Conservation (phyloP, 1,140 invertebrate genomes). For the Drosophila serrata region DNA sequence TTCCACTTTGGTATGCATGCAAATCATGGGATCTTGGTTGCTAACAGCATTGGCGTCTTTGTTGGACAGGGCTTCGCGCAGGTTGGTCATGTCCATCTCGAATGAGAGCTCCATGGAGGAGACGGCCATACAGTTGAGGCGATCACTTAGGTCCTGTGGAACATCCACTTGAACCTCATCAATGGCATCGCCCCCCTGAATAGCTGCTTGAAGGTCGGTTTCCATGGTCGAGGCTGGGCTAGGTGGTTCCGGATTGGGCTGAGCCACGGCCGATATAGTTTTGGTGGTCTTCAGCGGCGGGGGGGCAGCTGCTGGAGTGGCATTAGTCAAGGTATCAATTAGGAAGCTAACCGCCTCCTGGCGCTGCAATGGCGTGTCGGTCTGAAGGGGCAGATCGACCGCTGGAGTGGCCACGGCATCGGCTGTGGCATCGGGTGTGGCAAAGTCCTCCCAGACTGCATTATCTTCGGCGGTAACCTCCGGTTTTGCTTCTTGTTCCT, state of each 20-base stretch:
- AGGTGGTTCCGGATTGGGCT: background rate
- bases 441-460: constrained; percentile 27
- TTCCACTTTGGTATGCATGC: constrained; percentile 59
- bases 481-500: background rate
- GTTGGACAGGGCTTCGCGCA: constrained; percentile 46
- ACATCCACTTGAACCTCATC: constrained; percentile 58
- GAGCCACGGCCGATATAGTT: constrained; percentile 13
- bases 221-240: background rate
- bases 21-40: constrained; percentile 39
- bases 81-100: constrained; percentile 79
- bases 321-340: background rate
- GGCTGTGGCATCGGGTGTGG: constrained; percentile 34
- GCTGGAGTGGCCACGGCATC: constrained; percentile 37
- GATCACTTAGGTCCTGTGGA: constrained; percentile 41
- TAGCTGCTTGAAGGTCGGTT: background rate
- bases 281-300: constrained; percentile 2
- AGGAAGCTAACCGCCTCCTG: constrained; percentile 19
- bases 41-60: background rate
- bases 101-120: constrained; percentile 76
- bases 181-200: background rate
- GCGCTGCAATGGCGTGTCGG: background rate
- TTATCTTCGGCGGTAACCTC: background rate
- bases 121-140: constrained; percentile 65
- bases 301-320: background rate
- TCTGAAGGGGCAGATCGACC: background rate